Evolutionary conservation across 2,888 invertebrate genomes (phyloP).

Genomic region (Gymnocheta viridis): DNA sequence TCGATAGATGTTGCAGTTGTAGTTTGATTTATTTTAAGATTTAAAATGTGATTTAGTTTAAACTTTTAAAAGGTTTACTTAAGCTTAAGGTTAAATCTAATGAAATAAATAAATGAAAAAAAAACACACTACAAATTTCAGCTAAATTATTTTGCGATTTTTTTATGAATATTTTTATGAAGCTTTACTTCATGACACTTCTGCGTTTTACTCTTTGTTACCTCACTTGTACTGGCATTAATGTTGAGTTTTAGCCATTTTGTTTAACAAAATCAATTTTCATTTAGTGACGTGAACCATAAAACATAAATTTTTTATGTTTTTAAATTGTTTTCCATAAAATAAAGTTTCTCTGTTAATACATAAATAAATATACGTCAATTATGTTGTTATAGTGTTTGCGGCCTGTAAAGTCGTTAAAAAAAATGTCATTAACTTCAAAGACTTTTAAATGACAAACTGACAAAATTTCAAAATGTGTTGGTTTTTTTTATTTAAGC

Average conservation of each 20-base stretch:
- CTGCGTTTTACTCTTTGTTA: not conserved
- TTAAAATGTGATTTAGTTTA: not conserved
- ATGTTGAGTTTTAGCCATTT: too few relatives aligned
- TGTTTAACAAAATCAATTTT: conserved; percentile 16
- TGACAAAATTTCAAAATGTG: not conserved
- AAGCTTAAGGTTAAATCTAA: not conserved
- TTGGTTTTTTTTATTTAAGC: not conserved
- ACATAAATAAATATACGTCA: conserved; percentile 14
- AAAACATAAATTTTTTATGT: conserved; percentile 17
- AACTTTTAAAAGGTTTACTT: not conserved
- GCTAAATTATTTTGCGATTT: too few relatives aligned
- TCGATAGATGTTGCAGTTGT: not conserved
- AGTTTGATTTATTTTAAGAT: conserved; percentile 1
- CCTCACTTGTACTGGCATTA: not conserved
- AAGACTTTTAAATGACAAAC: conserved; percentile 7
- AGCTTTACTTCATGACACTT: not conserved
- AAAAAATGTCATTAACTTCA: conserved; percentile 1
- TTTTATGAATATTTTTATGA: too few relatives aligned
- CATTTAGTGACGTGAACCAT: conserved; percentile 4
- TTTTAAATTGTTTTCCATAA: conserved; percentile 7
- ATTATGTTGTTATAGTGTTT: not conserved
- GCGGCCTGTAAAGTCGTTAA: conserved; percentile 2
- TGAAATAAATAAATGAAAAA: too few relatives aligned
- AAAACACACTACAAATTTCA: too few relatives aligned
- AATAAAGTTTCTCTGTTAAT: conserved; percentile 1